These are phyloP conservation scores for Matsumyia berberina DNA, from an alignment of 2,888 invertebrate species.

Conservation along the genomic window DNA sequence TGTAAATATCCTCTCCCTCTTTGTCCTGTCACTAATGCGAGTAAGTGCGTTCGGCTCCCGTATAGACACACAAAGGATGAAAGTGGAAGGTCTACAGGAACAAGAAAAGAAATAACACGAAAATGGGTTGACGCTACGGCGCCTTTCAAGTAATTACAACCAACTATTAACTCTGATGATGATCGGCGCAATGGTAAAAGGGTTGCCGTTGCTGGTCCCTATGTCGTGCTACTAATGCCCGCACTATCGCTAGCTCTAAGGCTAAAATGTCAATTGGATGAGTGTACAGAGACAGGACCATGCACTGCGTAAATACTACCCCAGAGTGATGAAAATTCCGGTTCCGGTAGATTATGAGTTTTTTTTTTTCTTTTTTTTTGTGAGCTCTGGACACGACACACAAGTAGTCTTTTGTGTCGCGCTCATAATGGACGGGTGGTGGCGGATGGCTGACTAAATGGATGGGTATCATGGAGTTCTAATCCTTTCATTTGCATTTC, in stretches of 20 bases:
- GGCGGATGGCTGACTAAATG: slow-evolving; percentile 29
- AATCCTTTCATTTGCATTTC: slow-evolving; percentile 74
- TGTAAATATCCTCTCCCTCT: slow-evolving; percentile 16
- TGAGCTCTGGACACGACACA: slow-evolving; percentile 36
- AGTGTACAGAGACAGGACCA: not conserved
- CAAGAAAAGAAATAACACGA: slow-evolving; percentile 53
- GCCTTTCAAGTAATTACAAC: slow-evolving; percentile 73
- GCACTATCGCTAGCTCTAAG: slow-evolving; percentile 25
- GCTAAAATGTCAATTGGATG: slow-evolving; percentile 61
- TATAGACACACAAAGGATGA: slow-evolving; percentile 9
- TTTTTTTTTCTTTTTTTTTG: slow-evolving; percentile 15
- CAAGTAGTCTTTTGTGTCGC: slow-evolving; percentile 52
- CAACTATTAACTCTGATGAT: slow-evolving; percentile 73
- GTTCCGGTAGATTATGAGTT: slow-evolving; percentile 64
- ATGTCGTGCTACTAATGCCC: slow-evolving; percentile 22
- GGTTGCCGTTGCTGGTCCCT: slow-evolving; percentile 35
- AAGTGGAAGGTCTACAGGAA: slow-evolving; percentile 19
- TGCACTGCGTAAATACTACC: slow-evolving; percentile 50
- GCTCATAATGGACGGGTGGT: slow-evolving; percentile 34
- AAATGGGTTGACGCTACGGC: slow-evolving; percentile 66
- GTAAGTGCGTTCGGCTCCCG: slow-evolving; percentile 47
- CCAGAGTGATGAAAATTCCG: slow-evolving; percentile 52
- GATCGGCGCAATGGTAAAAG: slow-evolving; percentile 61
- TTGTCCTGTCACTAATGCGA: slow-evolving; percentile 42
- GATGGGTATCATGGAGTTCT: slow-evolving; percentile 49